Evolutionary conservation across 2,888 invertebrate genomes (phyloP).

Genomic region (Drosophila mimetica): DNA sequence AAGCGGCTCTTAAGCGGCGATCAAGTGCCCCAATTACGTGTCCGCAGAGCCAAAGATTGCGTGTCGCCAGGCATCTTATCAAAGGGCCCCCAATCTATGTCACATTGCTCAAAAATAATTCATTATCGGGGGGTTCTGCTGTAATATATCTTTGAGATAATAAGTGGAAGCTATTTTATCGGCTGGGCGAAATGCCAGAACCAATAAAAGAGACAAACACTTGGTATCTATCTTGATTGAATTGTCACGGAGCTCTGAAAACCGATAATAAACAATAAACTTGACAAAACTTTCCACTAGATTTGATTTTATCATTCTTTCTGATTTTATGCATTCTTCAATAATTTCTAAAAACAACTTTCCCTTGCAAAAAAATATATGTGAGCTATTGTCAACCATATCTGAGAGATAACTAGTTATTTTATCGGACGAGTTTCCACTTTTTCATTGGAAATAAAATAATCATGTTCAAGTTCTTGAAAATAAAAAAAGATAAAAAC

Average conservation of each 20-base stretch:
- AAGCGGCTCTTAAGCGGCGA: slow-evolving; percentile 34
- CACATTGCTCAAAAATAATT: slow-evolving; percentile 6
- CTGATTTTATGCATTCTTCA: not conserved
- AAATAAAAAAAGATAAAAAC: not conserved
- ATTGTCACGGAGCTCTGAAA: not conserved
- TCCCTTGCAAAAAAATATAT: not conserved
- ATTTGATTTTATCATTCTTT: not conserved
- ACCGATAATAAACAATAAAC: not conserved
- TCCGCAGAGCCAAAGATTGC: slow-evolving; percentile 15
- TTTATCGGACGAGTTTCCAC: not conserved
- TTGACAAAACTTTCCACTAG: slow-evolving; percentile 3
- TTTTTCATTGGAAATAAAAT: not conserved
- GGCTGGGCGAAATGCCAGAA: not conserved
- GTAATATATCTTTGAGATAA: slow-evolving; percentile 9
- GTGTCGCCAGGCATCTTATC: slow-evolving; percentile 28
- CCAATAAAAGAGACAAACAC: slow-evolving; percentile 12
- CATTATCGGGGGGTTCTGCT: slow-evolving; percentile 6
- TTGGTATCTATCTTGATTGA: slow-evolving; percentile 6
- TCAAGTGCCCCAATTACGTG: slow-evolving; percentile 41
- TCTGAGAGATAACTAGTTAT: not conserved
- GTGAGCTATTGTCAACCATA: not conserved
- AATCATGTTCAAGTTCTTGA: not conserved
- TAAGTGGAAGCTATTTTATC: slow-evolving; percentile 4
- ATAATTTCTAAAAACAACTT: not conserved
- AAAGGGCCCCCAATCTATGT: slow-evolving; percentile 25